These are phyloP conservation scores for Eciton burchellii DNA, from an alignment of 1,140 invertebrate species.

Conservation along the genomic window DNA sequence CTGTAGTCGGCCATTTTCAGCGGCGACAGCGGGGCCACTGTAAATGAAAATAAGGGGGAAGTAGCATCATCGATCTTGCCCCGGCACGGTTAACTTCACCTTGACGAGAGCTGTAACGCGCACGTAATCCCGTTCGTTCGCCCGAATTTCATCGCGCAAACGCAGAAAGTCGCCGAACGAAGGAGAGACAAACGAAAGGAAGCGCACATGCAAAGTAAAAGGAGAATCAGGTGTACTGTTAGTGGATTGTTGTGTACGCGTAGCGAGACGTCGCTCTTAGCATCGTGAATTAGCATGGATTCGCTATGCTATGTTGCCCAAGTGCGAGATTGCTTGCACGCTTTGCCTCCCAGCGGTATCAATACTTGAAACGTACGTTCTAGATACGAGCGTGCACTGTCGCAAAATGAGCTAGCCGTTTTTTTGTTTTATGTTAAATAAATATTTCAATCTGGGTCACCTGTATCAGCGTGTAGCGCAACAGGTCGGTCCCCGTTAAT, in stretches of 20 bases:
- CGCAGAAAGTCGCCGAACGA: slow-evolving; percentile 37
- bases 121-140: slow-evolving; percentile 45
- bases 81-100: slow-evolving; percentile 32
- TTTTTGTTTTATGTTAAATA: slow-evolving; percentile 20
- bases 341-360: slow-evolving; percentile 5
- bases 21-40: slow-evolving; percentile 90
- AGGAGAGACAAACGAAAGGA: slow-evolving; percentile 31
- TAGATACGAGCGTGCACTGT: slow-evolving; percentile 51
- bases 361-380: slow-evolving; percentile 28
- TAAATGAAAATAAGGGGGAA: slow-evolving; percentile 79
- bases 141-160: slow-evolving; percentile 38
- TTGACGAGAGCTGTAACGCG: slow-evolving; percentile 53
- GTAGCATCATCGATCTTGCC: slow-evolving; percentile 38
- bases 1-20: slow-evolving; percentile 89
- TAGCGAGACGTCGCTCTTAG: slow-evolving; percentile 72
- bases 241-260: slow-evolving; percentile 79
- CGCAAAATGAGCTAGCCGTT: slow-evolving; percentile 55
- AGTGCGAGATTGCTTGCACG: slow-evolving; percentile 60
- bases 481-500: slow-evolving; percentile 50
- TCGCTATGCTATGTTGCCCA: slow-evolving; percentile 75
- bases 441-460: slow-evolving; percentile 42
- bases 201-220: slow-evolving; percentile 81
- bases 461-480: slow-evolving; percentile 53
- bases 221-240: slow-evolving; percentile 74
- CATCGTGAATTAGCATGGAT: slow-evolving; percentile 62